phyloP scores from a whole-genome alignment of 1,140 invertebrate species.

The Panagrolaimus sp. region DNA sequence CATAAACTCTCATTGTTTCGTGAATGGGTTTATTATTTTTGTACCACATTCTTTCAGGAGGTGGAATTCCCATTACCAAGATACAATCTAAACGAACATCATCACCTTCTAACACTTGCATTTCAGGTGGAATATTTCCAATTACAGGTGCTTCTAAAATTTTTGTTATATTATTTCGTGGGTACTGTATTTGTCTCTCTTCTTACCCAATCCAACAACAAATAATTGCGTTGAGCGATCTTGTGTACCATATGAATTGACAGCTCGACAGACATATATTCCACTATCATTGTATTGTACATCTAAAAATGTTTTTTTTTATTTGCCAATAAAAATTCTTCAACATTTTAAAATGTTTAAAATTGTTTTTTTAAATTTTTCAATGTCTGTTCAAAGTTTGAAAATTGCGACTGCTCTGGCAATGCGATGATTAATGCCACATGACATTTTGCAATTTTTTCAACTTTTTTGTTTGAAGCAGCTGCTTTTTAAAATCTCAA shows the following conservation, averaged over 20 bases:
- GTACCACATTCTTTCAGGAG: slow-evolving; percentile 60
- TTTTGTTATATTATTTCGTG: neutral
- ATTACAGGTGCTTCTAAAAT: slow-evolving; percentile 58
- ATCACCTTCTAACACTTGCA: slow-evolving; percentile 52
- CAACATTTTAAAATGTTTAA: slow-evolving; percentile 37
- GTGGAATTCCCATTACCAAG: slow-evolving; percentile 60
- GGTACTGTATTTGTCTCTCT: too few relatives aligned
- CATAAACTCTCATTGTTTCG: slow-evolving; percentile 1
- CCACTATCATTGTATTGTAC: slow-evolving; percentile 45
- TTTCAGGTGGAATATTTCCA: slow-evolving; percentile 47
- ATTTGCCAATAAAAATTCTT: too few relatives aligned
- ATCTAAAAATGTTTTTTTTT: slow-evolving; percentile 27
- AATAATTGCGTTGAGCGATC: slow-evolving; percentile 58
- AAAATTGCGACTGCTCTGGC: neutral
- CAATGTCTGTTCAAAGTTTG: neutral
- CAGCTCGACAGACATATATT: slow-evolving; percentile 60
- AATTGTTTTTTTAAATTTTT: neutral
- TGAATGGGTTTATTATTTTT: slow-evolving; percentile 53
- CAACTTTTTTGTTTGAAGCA: too few relatives aligned
- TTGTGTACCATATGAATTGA: slow-evolving; percentile 60
- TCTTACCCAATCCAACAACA: slow-evolving; percentile 59
- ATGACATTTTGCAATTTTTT: too few relatives aligned
- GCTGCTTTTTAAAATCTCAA: too few relatives aligned
- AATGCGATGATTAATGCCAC: too few relatives aligned
- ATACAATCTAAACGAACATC: slow-evolving; percentile 58